These are phyloP conservation scores for Agrochola macilenta DNA, from an alignment of 2,888 invertebrate species.

Conservation along the genomic window DNA sequence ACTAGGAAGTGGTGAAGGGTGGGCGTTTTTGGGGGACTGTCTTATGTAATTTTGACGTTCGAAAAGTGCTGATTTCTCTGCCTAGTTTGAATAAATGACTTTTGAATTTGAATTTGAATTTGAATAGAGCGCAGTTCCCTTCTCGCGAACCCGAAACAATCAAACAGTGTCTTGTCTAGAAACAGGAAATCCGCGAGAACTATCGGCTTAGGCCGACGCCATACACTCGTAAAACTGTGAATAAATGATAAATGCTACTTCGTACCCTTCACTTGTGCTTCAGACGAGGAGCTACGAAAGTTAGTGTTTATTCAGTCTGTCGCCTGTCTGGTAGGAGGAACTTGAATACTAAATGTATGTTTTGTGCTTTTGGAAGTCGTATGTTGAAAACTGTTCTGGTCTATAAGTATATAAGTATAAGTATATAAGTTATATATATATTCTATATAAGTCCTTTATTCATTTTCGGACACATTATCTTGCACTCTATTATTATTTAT, in stretches of 20 bases:
- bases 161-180: constrained; percentile 66
- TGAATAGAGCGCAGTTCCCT: constrained; percentile 24
- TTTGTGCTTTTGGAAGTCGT: constrained; percentile 3
- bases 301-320: constrained; percentile 56
- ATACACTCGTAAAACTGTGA: constrained; percentile 78
- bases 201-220: constrained; percentile 69
- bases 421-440: no score
- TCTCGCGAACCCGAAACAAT: constrained; percentile 55
- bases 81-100: no score
- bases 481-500: no score
- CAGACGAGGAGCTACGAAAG: constrained; percentile 70
- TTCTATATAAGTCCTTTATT: no score
- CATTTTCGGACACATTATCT: no score
- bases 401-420: no score
- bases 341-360: constrained; percentile 33
- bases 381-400: not conserved
- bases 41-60: no score
- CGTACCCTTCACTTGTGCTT: constrained; percentile 69
- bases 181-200: constrained; percentile 62
- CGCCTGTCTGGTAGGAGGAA: constrained; percentile 51
- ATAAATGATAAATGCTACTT: constrained; percentile 86
- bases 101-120: no score
- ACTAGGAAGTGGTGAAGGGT: no score
- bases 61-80: no score
- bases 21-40: no score